A percentile compares a stretch with the other conserved stretches of the same genome.
Conservation (phyloP, 2,797 vertebrate species). For the Prunella strophiata region DNA sequence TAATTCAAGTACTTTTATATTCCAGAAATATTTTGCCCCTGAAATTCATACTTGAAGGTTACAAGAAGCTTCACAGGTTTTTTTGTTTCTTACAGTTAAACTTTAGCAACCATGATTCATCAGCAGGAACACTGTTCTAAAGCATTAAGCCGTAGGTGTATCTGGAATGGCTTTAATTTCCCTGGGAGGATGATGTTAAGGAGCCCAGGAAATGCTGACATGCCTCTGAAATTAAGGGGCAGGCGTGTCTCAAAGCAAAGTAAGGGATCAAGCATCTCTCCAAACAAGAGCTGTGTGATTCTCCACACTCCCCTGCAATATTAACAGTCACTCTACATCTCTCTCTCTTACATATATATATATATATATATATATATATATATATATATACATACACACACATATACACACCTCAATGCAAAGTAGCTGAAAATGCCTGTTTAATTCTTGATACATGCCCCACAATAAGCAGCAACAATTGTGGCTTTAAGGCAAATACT, state of each 20-base stretch:
- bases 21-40: background rate
- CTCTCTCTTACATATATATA: no score
- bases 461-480: background rate
- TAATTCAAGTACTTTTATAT: background rate
- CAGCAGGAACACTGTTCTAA: background rate
- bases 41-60: background rate
- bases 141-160: background rate
- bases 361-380: fast-evolving
- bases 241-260: background rate
- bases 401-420: background rate
- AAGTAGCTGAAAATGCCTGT: background rate
- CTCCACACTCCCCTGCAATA: background rate
- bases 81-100: background rate
- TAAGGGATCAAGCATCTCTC: background rate
- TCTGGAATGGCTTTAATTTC: background rate
- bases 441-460: background rate
- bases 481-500: background rate
- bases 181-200: background rate
- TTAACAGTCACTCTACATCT: background rate
- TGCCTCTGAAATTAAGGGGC: background rate
- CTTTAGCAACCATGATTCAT: background rate
- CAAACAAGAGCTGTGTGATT: background rate
- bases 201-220: background rate
- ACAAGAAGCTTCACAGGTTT: background rate
- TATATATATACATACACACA: background rate